phyloP scores from a whole-genome alignment of 2,797 vertebrate genomes.

The Nyctalus aviator region DNA sequence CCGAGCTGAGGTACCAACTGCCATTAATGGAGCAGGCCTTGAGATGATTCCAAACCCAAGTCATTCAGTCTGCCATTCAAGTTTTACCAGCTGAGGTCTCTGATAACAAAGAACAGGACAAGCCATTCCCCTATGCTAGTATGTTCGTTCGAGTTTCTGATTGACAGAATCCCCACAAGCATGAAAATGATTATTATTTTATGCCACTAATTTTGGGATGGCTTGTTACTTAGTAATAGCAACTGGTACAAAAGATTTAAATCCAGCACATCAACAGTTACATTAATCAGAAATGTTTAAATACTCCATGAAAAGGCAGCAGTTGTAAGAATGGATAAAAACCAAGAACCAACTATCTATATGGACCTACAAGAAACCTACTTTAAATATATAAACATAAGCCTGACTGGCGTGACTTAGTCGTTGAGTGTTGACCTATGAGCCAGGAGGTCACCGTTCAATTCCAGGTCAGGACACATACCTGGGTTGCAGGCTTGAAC shows the following conservation, averaged over 20 bases:
- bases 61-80: not conserved
- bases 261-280: not conserved
- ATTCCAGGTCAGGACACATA: no score
- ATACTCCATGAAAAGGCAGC: not conserved
- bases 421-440: no score
- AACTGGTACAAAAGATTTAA: constrained; percentile 34
- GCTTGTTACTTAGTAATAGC: not conserved
- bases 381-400: no score
- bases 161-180: not conserved
- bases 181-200: constrained; percentile 26
- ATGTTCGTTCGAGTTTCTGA: not conserved
- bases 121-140: not conserved
- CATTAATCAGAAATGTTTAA: constrained; percentile 5
- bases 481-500: no score
- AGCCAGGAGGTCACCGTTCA: no score
- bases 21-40: not conserved
- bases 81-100: not conserved
- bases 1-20: not conserved
- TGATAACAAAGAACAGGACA: not conserved
- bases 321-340: not conserved
- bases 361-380: not conserved
- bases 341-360: not conserved
- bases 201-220: not conserved
- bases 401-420: no score
- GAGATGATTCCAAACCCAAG: not conserved